Evolutionary conservation across 2,113 vertebrate genomes (phyloP).

Genomic region (Daphoenositta chrysoptera): DNA sequence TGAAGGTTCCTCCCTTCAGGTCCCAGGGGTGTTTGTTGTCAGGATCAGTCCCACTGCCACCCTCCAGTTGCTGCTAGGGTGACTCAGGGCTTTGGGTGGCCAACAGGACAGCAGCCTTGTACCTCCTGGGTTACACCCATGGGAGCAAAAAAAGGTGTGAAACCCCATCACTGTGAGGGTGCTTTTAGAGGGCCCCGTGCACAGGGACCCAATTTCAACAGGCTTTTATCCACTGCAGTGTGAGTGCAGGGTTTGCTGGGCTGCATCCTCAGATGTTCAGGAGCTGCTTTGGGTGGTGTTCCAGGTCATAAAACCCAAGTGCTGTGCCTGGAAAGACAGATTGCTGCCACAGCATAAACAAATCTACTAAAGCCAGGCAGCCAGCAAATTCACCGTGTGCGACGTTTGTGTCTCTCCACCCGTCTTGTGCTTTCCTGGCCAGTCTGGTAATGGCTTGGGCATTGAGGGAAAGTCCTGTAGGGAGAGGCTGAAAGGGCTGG

Average conservation of each 20-base stretch:
- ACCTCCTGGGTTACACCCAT: neutral
- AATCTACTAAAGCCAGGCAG: neutral
- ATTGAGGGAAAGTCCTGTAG: neutral
- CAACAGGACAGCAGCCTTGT: neutral
- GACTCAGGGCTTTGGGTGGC: neutral
- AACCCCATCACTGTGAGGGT: neutral
- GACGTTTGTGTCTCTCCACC: fast-evolving
- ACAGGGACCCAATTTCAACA: neutral
- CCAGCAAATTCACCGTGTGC: neutral
- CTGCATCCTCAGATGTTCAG: neutral
- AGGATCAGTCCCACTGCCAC: neutral
- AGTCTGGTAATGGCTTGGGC: neutral
- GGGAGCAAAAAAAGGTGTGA: neutral
- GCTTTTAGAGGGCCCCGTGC: fast-evolving
- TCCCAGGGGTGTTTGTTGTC: neutral
- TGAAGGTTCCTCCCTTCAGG: neutral
- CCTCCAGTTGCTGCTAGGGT: neutral
- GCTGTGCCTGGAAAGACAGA: neutral
- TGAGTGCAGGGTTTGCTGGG: neutral
- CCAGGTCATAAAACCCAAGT: neutral
- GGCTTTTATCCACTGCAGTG: neutral
- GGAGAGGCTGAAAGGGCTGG: neutral
- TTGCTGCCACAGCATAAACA: neutral
- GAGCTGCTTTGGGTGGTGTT: neutral
- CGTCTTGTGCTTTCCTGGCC: neutral